Percentiles rank a stretch among this genome's conserved stretches.
Conservation (phyloP, 92 coral and sea anemone genomes). For the Blastomussa wellsi region DNA sequence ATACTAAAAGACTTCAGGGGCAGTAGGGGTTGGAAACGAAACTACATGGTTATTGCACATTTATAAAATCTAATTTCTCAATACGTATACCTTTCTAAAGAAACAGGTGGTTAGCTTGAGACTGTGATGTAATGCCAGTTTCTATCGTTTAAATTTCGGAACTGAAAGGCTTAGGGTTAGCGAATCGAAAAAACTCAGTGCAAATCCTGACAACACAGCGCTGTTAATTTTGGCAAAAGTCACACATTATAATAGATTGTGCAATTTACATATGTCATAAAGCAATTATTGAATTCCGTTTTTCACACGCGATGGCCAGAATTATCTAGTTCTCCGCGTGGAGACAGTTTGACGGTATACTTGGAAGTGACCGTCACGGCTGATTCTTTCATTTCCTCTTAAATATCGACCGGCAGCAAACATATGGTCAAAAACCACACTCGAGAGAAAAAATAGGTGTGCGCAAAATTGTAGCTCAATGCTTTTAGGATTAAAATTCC, state of each 20-base stretch:
- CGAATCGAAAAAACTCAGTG: no score
- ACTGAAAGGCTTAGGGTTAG: no score
- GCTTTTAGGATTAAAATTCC: not conserved
- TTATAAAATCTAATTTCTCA: not conserved
- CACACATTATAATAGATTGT: not conserved
- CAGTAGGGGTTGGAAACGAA: not conserved
- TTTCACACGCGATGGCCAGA: not conserved
- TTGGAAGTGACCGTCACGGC: not conserved
- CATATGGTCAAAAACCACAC: not conserved
- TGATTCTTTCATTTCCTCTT: constrained; percentile 2
- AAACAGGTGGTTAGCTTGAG: not conserved
- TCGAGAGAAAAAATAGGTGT: not conserved
- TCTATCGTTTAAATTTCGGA: not conserved
- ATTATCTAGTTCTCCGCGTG: not conserved
- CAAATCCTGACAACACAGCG: not conserved
- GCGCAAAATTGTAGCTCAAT: not conserved
- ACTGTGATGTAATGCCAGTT: not conserved
- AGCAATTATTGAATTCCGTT: not conserved
- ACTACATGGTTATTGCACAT: not conserved
- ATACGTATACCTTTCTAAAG: not conserved
- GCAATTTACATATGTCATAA: not conserved
- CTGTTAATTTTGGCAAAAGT: not conserved
- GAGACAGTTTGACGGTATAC: not conserved
- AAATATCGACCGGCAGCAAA: not conserved
- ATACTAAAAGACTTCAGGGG: no score